These are phyloP conservation scores for Sapayoa aenigma DNA, from an alignment of 2,113 vertebrate species.

Conservation along the genomic window DNA sequence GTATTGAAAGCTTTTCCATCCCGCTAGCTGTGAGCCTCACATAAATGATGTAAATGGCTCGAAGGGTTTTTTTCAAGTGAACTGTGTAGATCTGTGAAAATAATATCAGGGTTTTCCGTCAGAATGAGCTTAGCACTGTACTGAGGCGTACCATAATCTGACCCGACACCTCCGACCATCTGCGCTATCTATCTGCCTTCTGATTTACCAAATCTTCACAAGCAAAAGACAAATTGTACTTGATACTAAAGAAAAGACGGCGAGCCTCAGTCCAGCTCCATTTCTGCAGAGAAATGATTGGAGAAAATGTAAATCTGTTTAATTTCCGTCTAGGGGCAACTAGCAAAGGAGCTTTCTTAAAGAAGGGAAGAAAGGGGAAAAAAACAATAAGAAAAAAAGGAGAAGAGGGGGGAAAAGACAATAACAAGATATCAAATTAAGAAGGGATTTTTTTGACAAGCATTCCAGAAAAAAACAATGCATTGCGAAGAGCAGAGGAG, in stretches of 20 bases:
- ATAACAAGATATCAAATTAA: background rate
- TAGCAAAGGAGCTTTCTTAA: background rate
- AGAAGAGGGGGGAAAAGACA: background rate
- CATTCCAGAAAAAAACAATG: background rate
- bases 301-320: constrained; percentile 54
- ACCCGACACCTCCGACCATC: constrained; percentile 99
- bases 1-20: constrained; percentile 84
- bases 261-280: background rate
- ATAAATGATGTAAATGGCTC: constrained; percentile 88
- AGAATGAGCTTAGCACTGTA: constrained; percentile 94
- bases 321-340: constrained; percentile 33
- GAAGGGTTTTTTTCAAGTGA: constrained; percentile 80
- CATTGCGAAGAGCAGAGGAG: background rate
- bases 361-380: background rate
- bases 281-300: constrained; percentile 28
- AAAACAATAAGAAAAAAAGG: background rate
- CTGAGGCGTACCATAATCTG: constrained; percentile 95
- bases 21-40: constrained; percentile 79
- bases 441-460: constrained; percentile 20
- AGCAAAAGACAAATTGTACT: constrained; percentile 87
- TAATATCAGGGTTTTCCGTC: constrained; percentile 97
- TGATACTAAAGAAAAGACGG: constrained; percentile 88
- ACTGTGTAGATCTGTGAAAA: constrained; percentile 88
- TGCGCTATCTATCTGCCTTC: constrained; percentile 98
- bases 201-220: constrained; percentile 91